A percentile compares a stretch with the other conserved stretches of the same genome.
phyloP scores from a whole-genome alignment of 2,797 vertebrate species.

The Peromyscus aztecus region DNA sequence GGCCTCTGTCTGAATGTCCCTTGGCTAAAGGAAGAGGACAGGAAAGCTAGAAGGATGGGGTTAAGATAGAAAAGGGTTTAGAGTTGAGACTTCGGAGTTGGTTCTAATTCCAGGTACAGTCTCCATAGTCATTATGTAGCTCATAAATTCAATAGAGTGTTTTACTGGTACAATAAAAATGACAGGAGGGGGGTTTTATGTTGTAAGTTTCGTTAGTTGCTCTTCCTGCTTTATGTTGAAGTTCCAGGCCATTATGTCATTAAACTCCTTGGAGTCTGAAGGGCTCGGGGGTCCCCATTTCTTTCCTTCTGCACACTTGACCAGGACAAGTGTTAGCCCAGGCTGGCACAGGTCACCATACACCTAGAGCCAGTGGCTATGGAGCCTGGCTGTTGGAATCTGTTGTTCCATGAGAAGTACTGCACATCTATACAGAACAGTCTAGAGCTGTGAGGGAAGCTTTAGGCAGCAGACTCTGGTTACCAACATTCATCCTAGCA shows the following conservation, averaged over 20 bases:
- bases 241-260: slow-evolving; percentile 90
- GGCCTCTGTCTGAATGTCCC: slow-evolving; percentile 84
- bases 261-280: slow-evolving; percentile 90
- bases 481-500: background rate
- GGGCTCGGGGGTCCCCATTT: slow-evolving; percentile 84
- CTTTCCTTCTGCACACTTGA: slow-evolving; percentile 45
- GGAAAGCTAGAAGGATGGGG: slow-evolving; percentile 86
- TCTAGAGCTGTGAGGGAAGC: background rate
- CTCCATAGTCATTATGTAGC: slow-evolving; percentile 97
- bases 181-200: slow-evolving; percentile 93
- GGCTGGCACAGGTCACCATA: background rate
- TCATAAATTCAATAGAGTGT: slow-evolving; percentile 97
- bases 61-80: slow-evolving; percentile 92
- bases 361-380: background rate
- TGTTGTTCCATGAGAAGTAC: background rate
- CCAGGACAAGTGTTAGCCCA: slow-evolving; percentile 43
- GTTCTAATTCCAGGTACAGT: slow-evolving; percentile 98
- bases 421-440: background rate
- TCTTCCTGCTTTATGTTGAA: slow-evolving; percentile 90
- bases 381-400: background rate
- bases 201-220: slow-evolving; percentile 91
- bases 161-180: slow-evolving; percentile 93
- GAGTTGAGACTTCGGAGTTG: slow-evolving; percentile 95
- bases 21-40: slow-evolving; percentile 82
- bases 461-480: background rate